Percentiles rank a stretch among this genome's conserved stretches.
Evolutionary conservation across 2,113 vertebrate genomes (phyloP).

Genomic region (Nesogale talazaci): DNA sequence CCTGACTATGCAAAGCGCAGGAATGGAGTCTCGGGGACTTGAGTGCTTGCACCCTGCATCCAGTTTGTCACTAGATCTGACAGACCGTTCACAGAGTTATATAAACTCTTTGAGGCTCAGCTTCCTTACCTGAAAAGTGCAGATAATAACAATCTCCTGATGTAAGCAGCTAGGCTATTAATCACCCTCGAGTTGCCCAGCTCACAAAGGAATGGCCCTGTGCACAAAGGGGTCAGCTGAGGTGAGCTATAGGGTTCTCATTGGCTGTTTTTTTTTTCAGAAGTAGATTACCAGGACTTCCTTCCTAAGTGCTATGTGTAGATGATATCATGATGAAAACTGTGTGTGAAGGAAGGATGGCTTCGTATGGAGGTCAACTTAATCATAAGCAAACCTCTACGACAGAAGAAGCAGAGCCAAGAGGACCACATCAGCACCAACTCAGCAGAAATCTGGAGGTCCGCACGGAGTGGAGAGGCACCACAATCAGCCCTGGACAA

Average conservation of each 20-base stretch:
- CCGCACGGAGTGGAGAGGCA: rapidly evolving
- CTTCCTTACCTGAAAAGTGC: not conserved
- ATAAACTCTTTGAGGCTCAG: not conserved
- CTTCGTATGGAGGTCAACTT: not conserved
- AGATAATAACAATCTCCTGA: not conserved
- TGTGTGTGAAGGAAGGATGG: not conserved
- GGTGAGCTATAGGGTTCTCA: not conserved
- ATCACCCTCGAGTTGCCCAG: too few relatives aligned
- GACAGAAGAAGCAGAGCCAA: not conserved
- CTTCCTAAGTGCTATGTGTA: not conserved
- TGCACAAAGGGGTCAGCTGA: not conserved
- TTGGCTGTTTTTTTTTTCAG: not conserved
- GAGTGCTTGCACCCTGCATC: rapidly evolving
- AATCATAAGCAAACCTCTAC: not conserved
- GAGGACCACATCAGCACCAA: not conserved
- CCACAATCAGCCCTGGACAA: not conserved
- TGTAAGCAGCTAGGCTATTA: not conserved
- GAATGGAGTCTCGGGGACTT: not conserved
- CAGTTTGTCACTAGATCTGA: not conserved
- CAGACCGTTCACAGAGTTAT: rapidly evolving
- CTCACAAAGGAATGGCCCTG: too few relatives aligned
- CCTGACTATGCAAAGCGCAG: not conserved
- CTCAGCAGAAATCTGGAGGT: not conserved
- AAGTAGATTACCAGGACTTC: not conserved
- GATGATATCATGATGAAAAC: too few relatives aligned